Evolutionary conservation across 2,797 vertebrate genomes (phyloP).

Genomic region (Pogoniulus pusillus): DNA sequence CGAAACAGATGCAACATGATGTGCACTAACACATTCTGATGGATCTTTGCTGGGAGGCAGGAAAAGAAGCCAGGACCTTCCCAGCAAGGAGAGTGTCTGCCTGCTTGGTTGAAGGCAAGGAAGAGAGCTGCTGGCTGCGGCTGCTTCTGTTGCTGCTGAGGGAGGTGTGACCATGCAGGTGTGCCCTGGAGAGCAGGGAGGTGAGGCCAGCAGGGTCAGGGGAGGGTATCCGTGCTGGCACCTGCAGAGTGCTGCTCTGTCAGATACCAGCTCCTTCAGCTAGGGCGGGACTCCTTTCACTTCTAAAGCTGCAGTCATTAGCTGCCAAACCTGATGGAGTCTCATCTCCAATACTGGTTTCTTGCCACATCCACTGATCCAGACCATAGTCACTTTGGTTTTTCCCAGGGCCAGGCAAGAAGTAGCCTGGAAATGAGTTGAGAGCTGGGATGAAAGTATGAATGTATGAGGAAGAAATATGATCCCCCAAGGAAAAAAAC

Average conservation of each 20-base stretch:
- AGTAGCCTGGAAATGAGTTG: not conserved
- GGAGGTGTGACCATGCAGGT: not conserved
- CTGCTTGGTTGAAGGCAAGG: not conserved
- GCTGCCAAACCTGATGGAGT: not conserved
- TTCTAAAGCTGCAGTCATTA: not conserved
- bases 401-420: not conserved
- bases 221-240: not conserved
- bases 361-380: not conserved
- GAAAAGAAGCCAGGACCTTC: not conserved
- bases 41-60: not conserved
- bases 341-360: not conserved
- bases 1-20: not conserved
- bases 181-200: not conserved
- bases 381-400: not conserved
- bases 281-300: not conserved
- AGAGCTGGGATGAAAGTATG: not conserved
- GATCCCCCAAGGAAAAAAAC: constrained; percentile 1
- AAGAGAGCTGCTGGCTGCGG: not conserved
- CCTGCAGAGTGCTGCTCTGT: not conserved
- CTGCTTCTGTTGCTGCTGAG: not conserved
- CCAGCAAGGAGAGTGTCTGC: not conserved
- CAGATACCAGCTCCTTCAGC: not conserved
- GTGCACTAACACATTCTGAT: not conserved
- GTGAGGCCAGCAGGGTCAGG: not conserved
- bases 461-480: constrained; percentile 7